A percentile compares a stretch with the other conserved stretches of the same genome.
Evolutionary conservation across 2,888 invertebrate genomes (phyloP).

Genomic region (Metellina segmentata): DNA sequence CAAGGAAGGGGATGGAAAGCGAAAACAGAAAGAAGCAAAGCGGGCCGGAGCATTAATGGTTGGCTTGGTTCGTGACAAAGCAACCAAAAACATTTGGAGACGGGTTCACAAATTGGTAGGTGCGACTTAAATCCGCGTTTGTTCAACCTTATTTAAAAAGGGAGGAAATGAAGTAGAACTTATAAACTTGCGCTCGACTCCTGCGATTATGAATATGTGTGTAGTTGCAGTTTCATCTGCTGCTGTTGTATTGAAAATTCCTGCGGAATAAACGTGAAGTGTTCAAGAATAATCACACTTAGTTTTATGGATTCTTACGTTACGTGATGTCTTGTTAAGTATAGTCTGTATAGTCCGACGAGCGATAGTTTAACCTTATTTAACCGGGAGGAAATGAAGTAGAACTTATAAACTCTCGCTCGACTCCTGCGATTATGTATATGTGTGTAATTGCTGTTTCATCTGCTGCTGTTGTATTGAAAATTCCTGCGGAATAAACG

Average conservation of each 20-base stretch:
- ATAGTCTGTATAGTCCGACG: no score
- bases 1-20: background rate
- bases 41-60: slow-evolving; percentile 14
- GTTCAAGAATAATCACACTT: no score
- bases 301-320: no score
- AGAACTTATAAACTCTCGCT: background rate
- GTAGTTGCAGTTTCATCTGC: background rate
- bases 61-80: slow-evolving; percentile 23
- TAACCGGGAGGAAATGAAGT: background rate
- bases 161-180: background rate
- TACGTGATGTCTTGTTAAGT: no score
- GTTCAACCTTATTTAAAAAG: background rate
- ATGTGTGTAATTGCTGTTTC: background rate
- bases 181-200: background rate
- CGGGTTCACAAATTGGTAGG: slow-evolving; percentile 26
- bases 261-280: background rate
- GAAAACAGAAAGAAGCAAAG: background rate
- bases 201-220: background rate
- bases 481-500: background rate
- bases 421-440: background rate
- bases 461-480: background rate
- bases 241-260: background rate
- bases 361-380: background rate
- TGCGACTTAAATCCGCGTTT: background rate
- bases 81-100: slow-evolving; percentile 17